A percentile compares a stretch with the other conserved stretches of the same genome.
phyloP scores from a whole-genome alignment of 2,888 invertebrate genomes.

The Plutella xylostella region DNA sequence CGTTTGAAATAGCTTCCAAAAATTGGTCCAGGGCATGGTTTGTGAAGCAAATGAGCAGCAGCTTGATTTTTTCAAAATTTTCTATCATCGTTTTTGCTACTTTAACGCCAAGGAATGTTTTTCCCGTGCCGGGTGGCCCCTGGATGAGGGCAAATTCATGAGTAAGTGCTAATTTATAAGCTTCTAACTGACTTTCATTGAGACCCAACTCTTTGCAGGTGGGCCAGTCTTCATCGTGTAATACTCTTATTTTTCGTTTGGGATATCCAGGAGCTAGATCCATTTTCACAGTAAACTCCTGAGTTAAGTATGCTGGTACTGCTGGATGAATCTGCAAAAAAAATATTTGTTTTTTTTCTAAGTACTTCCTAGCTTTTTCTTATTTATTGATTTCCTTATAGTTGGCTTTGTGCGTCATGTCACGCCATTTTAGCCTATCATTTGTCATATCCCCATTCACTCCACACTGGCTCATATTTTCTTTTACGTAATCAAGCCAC shows the following conservation, averaged over 20 bases:
- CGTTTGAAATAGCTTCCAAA: slow-evolving; percentile 73
- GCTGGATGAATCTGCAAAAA: slow-evolving; percentile 35
- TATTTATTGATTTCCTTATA: no score
- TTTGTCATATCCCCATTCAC: no score
- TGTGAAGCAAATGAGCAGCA: slow-evolving; percentile 84
- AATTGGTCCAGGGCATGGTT: slow-evolving; percentile 92
- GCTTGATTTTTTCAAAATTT: slow-evolving; percentile 72
- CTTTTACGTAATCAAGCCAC: no score
- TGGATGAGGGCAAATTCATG: slow-evolving; percentile 83
- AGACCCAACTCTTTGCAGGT: slow-evolving; percentile 48
- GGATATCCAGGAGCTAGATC: slow-evolving; percentile 24
- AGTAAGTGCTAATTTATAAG: slow-evolving; percentile 76
- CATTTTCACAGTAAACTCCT: slow-evolving; percentile 34
- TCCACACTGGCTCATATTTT: no score
- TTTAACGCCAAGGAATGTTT: slow-evolving; percentile 83
- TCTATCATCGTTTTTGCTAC: slow-evolving; percentile 75
- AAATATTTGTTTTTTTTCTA: no score
- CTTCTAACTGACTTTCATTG: slow-evolving; percentile 75
- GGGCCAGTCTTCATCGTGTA: slow-evolving; percentile 58
- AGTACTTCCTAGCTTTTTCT: no score
- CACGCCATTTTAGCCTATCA: no score
- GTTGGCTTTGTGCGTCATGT: no score
- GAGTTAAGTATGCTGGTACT: slow-evolving; percentile 48
- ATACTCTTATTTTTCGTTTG: slow-evolving; percentile 38
- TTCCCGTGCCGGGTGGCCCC: slow-evolving; percentile 91